phyloP scores from a whole-genome alignment of 53 echinoderm and acorn worm genomes.

The Arbacia lixula region DNA sequence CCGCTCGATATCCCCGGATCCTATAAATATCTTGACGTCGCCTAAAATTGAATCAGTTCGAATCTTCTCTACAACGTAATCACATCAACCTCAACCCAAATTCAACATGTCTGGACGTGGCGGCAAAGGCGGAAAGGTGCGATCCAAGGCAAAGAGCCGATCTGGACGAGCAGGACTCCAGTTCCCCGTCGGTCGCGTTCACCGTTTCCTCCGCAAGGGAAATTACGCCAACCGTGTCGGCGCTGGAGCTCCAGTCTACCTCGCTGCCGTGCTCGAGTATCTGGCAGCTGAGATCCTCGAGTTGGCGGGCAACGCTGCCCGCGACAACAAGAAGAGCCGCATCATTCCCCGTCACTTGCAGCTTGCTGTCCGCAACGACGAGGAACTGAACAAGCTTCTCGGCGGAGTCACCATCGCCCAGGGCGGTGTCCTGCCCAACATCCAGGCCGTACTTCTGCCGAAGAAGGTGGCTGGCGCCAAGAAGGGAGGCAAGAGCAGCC shows the following conservation, averaged over 20 bases:
- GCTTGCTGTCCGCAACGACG: constrained; percentile 83
- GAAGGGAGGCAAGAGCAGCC: constrained; percentile 78
- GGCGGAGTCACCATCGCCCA: constrained; percentile 75
- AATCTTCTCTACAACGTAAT: background rate
- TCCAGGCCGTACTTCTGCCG: constrained; percentile 80
- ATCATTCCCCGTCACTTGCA: constrained; percentile 97
- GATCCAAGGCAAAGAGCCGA: constrained; percentile 1
- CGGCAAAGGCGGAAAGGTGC: constrained; percentile 15
- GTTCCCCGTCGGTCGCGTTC: constrained; percentile 36
- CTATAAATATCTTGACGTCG: constrained; percentile 11
- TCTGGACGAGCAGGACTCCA: constrained; percentile 7
- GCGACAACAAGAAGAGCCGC: constrained; percentile 96
- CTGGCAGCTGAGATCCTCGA: constrained; percentile 45
- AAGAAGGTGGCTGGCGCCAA: constrained; percentile 75
- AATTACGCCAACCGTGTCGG: constrained; percentile 26
- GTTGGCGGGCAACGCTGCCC: constrained; percentile 50
- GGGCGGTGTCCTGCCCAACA: constrained; percentile 82
- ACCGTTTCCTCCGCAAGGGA: constrained; percentile 31
- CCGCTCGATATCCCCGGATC: background rate
- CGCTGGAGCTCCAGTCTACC: constrained; percentile 68
- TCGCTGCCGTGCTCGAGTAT: constrained; percentile 82
- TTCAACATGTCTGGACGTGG: constrained; percentile 16
- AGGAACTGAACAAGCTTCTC: constrained; percentile 66
- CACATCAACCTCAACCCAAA: background rate
- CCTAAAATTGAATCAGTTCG: background rate